A percentile compares a stretch with the other conserved stretches of the same genome.
Conservation (phyloP, 2,113 vertebrate species). For the Pongo abelii region DNA sequence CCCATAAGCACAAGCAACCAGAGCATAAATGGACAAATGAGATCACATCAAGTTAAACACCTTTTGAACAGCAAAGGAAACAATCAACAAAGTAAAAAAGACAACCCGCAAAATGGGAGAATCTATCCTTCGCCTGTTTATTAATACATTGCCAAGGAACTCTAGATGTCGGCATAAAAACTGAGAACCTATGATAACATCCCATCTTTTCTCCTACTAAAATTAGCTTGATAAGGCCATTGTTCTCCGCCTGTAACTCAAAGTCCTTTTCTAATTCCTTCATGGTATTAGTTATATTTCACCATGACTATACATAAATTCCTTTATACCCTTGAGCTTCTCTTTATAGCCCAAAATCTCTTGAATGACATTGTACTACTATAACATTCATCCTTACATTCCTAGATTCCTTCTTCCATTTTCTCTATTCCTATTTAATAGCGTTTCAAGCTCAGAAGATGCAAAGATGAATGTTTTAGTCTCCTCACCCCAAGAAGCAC, state of each 20-base stretch:
- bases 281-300: not conserved
- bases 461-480: not conserved
- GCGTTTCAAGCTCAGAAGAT: not conserved
- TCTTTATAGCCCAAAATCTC: not conserved
- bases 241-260: not conserved
- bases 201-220: not conserved
- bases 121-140: not conserved
- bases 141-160: conserved; percentile 2
- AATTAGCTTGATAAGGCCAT: not conserved
- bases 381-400: not conserved
- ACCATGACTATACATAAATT: not conserved
- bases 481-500: not conserved
- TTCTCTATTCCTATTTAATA: not conserved
- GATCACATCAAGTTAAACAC: too few relatives aligned
- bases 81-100: too few relatives aligned
- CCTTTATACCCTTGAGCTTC: not conserved
- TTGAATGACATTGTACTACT: not conserved
- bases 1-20: too few relatives aligned
- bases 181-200: not conserved
- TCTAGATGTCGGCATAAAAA: not conserved
- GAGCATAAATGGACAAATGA: too few relatives aligned
- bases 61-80: too few relatives aligned
- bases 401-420: not conserved
- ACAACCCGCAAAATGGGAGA: too few relatives aligned
- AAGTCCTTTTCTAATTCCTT: not conserved